Evolutionary conservation across 2,888 invertebrate genomes (phyloP).

Genomic region (Perithous albicinctus): DNA sequence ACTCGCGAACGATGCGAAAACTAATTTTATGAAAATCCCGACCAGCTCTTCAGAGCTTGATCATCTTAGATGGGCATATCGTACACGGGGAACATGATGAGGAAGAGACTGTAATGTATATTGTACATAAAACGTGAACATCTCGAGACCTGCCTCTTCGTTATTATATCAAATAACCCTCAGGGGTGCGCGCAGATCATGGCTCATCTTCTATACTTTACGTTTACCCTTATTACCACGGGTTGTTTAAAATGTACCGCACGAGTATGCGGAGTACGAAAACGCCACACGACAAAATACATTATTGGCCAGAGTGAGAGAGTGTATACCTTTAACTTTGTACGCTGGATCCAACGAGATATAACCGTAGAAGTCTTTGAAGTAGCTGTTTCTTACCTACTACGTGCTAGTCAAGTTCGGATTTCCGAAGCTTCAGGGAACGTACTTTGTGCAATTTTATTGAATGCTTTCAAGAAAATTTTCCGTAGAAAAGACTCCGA

Average conservation of each 20-base stretch:
- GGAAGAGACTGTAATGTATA: constrained; percentile 15
- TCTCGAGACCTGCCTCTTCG: constrained; percentile 11
- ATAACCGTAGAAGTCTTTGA: not conserved
- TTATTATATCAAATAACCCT: constrained; percentile 47
- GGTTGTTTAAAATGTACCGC: constrained; percentile 5
- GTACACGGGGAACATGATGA: constrained; percentile 5
- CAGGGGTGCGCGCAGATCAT: constrained; percentile 1
- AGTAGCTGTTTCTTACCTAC: too few species aligned
- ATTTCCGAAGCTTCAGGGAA: too few species aligned
- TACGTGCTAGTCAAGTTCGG: too few species aligned
- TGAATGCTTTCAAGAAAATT: too few species aligned
- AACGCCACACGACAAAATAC: not conserved
- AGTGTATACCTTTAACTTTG: not conserved
- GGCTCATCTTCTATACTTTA: constrained; percentile 17
- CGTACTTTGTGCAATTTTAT: too few species aligned
- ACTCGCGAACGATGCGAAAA: constrained; percentile 45
- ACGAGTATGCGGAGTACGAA: not conserved
- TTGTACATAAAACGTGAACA: constrained; percentile 4
- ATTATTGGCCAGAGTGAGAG: not conserved
- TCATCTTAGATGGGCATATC: constrained; percentile 36
- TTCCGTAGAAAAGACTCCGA: too few species aligned
- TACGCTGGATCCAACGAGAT: not conserved
- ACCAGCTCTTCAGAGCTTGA: constrained; percentile 28
- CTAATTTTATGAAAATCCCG: constrained; percentile 61
- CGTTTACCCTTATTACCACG: not conserved